A percentile compares a stretch with the other conserved stretches of the same genome.
phyloP scores from a whole-genome alignment of 2,113 vertebrate species.

The Cebus imitator region DNA sequence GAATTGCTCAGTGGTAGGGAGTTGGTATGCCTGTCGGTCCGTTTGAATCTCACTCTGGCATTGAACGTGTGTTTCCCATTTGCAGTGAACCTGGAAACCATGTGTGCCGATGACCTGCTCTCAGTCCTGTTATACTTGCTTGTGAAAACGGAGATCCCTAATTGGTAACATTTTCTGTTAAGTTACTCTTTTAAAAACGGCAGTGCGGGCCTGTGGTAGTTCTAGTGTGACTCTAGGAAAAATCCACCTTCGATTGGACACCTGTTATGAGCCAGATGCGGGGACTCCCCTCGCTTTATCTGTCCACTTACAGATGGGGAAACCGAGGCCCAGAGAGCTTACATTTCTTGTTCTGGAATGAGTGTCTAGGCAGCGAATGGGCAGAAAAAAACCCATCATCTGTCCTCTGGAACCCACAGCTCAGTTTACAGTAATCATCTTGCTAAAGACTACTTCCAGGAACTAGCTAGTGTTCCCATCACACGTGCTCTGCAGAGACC shows the following conservation, averaged over 20 bases:
- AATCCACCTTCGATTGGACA: background rate
- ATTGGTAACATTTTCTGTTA: slow-evolving; percentile 88
- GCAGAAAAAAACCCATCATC: background rate
- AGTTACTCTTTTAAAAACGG: background rate
- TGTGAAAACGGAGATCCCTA: slow-evolving; percentile 97
- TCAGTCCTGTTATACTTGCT: slow-evolving; percentile 95
- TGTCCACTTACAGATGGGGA: background rate
- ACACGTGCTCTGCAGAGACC: background rate
- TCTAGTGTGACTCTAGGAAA: background rate
- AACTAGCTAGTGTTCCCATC: background rate
- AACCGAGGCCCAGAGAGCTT: background rate
- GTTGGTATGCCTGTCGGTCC: accelerated
- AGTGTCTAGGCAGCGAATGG: background rate
- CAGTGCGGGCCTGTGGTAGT: background rate
- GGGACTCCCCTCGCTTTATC: background rate
- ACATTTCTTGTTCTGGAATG: background rate
- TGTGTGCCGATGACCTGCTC: slow-evolving; percentile 96
- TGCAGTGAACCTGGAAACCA: slow-evolving; percentile 92
- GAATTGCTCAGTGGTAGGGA: background rate
- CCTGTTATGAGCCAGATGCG: background rate
- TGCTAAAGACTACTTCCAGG: background rate
- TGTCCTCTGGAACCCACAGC: background rate
- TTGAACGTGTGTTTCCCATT: background rate
- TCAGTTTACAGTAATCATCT: background rate
- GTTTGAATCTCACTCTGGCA: background rate